Evolutionary conservation across 1,140 invertebrate genomes (phyloP), one percentile per base, ranked within the genome.

Genomic region (Conus ventricosus): DNA sequence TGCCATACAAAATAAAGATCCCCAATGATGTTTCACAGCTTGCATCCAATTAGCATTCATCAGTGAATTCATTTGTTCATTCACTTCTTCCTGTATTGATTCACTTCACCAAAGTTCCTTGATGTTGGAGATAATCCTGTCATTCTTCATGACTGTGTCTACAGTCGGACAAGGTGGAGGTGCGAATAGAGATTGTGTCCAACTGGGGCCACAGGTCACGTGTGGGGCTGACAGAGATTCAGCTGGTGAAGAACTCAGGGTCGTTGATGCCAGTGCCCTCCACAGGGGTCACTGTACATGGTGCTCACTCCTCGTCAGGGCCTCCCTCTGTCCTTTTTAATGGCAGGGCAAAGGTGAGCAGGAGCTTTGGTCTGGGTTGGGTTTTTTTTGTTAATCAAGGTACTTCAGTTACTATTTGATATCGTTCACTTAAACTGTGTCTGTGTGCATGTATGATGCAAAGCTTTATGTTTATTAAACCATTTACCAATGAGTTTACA

Each of bases 221-320:
- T 53, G 89, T 95, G 82, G 94, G 94, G 27, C 89, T 95, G 25
- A 95, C 94, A 60, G 94, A 94, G 88, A 91, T 95, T 51, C 92
- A 94, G 88, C 91, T 94, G 85, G 92, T 93, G 90, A 90, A 94
- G 82, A 78, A 84, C n/a, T 89, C 92, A 51, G 90, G 90, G 57
- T 87, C 91, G 25, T 86, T 92, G 57, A 88, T 95, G 51, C 91
- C 92, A 8, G 84, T 94, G 0, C 75, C 89, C 27, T 76, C 87
- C 13, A 86, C 89, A n/a, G 88, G 91, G 54, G 89, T 95, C 39
- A 88, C 84, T n/a, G 90, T 92, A 8, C 89, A 93, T 84, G 93
- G 94, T 51, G 92, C 90, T 5, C 87, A 84, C 8, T 85, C 91
- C 13, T 78, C 81, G 39, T 85, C 87, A 17, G 91, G 90, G 25